Percentiles rank a stretch among this genome's conserved stretches.
Evolutionary conservation across 2,113 vertebrate genomes (phyloP).

Genomic region (Equus przewalskii): DNA sequence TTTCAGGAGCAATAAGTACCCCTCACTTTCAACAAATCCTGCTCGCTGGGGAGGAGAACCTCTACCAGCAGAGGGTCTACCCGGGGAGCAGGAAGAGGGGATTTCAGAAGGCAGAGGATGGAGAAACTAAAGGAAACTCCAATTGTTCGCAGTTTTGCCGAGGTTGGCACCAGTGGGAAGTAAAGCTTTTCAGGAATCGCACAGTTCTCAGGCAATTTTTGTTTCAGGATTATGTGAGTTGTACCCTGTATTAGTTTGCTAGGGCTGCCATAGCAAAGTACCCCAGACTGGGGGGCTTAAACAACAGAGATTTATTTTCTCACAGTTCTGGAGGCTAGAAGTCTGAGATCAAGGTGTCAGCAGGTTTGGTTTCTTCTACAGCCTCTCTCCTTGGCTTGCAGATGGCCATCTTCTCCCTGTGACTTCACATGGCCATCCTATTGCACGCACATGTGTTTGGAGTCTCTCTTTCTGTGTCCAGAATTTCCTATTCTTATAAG

Average conservation of each 20-base stretch:
- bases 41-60: neutral
- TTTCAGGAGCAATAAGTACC: neutral
- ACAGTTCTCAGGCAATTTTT: neutral
- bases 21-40: neutral
- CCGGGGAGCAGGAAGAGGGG: neutral
- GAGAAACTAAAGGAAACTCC: neutral
- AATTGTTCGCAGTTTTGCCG: neutral
- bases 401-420: neutral
- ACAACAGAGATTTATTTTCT: constrained; percentile 23
- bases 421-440: neutral
- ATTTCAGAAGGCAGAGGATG: neutral
- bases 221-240: neutral
- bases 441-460: neutral
- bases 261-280: neutral
- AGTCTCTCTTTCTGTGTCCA: neutral
- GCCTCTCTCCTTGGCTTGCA: neutral
- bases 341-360: neutral
- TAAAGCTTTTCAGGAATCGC: neutral
- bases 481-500: neutral
- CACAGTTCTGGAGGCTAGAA: neutral
- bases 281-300: neutral
- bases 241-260: neutral
- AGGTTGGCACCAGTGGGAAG: neutral
- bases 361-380: neutral
- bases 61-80: neutral